Evolutionary conservation across 2,888 invertebrate genomes (phyloP).

Genomic region (Cerastis rubricosa): DNA sequence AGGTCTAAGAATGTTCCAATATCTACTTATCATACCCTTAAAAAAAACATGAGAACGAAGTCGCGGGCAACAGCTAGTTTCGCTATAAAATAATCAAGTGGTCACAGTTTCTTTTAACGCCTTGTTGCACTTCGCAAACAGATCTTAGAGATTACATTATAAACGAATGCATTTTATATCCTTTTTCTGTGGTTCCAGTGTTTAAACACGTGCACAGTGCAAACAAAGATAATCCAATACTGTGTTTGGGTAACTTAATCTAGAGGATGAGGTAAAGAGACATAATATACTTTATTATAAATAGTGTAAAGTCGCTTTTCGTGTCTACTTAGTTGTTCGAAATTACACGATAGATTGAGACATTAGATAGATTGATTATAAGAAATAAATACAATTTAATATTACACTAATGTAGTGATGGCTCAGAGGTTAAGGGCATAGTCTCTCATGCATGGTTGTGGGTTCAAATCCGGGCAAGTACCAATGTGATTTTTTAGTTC

Average conservation of each 20-base stretch:
- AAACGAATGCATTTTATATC: not conserved
- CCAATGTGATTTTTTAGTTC: not conserved
- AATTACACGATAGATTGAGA: not conserved
- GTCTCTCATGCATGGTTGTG: not conserved
- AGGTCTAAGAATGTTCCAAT: no score
- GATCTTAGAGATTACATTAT: not conserved
- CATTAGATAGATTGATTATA: no score
- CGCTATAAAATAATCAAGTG: not conserved
- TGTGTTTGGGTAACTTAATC: not conserved
- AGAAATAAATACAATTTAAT: not conserved
- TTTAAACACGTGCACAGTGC: not conserved
- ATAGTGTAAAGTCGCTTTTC: not conserved
- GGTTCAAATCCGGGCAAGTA: not conserved
- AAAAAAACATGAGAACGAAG: no score
- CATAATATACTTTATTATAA: not conserved
- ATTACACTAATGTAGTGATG: not conserved
- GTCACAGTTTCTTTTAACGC: slow-evolving; percentile 11
- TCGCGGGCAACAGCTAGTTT: no score
- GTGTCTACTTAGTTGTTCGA: not conserved
- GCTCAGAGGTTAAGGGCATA: not conserved
- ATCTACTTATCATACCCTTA: no score
- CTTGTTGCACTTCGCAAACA: slow-evolving; percentile 15
- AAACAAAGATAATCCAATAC: not conserved
- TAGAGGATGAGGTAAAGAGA: no score
- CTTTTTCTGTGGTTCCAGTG: slow-evolving; percentile 8